Evolutionary conservation across 30 jellyfish, hydroid and myxozoan species (phyloP).

Genomic region (Pelagia noctiluca): DNA sequence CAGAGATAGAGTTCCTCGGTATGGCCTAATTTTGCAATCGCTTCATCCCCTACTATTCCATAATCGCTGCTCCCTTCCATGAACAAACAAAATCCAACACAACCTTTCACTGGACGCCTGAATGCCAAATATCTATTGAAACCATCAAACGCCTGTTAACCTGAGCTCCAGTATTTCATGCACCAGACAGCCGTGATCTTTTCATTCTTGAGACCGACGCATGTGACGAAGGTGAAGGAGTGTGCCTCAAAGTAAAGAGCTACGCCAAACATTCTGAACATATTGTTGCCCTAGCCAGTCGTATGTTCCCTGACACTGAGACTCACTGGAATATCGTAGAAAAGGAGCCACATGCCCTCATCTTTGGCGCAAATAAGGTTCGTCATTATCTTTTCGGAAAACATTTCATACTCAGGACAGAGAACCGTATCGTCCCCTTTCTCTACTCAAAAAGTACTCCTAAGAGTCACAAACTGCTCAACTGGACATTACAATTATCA

Average conservation of each 20-base stretch:
- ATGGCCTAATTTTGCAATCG: constrained; percentile 29
- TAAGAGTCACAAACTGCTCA: neutral
- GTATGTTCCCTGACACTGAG: neutral
- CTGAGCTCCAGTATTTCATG: constrained; percentile 16
- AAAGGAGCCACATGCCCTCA: constrained; percentile 19
- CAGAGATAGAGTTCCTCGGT: constrained; percentile 32
- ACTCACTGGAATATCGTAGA: neutral
- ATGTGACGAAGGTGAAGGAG: constrained; percentile 22
- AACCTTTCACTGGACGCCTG: constrained; percentile 6
- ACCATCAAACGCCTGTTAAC: neutral
- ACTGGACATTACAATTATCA: neutral
- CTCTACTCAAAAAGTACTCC: neutral
- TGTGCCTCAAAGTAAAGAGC: constrained; percentile 2
- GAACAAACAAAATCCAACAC: neutral
- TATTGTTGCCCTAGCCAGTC: neutral
- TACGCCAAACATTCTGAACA: neutral
- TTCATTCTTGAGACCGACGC: constrained; percentile 13
- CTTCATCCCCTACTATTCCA: constrained; percentile 5
- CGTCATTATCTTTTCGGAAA: constrained; percentile 1
- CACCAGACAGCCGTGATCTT: constrained; percentile 18
- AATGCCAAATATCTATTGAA: neutral
- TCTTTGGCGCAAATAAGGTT: constrained; percentile 7
- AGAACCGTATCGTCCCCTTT: neutral
- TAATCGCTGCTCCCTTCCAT: neutral
- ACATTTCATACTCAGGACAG: neutral